Conservation (phyloP, 2,113 vertebrate species). For the Corydoras maculifer region DNA sequence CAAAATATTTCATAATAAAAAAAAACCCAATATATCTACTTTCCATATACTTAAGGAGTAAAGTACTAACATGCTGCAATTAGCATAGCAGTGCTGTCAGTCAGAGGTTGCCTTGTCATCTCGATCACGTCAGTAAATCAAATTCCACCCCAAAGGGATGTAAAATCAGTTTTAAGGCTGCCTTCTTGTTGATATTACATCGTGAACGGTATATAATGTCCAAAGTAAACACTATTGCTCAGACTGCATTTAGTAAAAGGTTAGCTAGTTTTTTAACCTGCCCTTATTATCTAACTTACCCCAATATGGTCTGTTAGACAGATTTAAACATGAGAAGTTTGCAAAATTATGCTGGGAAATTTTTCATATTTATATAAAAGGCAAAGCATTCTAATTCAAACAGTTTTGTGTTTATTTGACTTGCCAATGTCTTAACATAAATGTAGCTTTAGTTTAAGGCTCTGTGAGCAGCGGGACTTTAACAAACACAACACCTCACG, state of each 20-base stretch:
- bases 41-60: neutral
- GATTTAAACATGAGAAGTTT: neutral
- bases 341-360: neutral
- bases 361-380: neutral
- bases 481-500: neutral
- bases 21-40: no score
- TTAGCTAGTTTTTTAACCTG: neutral
- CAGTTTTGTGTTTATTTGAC: neutral
- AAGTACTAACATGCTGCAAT: neutral
- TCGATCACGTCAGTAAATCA: neutral
- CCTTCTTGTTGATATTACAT: neutral
- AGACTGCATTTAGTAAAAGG: neutral
- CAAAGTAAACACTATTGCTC: neutral
- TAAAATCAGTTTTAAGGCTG: neutral
- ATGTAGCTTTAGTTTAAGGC: neutral
- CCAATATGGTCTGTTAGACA: neutral
- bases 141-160: neutral
- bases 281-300: neutral
- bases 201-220: neutral
- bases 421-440: neutral
- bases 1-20: no score
- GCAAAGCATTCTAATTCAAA: neutral
- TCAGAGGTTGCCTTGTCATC: neutral
- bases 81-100: neutral
- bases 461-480: neutral